Percentiles rank a stretch among this genome's conserved stretches.
Conservation (phyloP, 2,113 vertebrate genomes). For the Albula goreensis region DNA sequence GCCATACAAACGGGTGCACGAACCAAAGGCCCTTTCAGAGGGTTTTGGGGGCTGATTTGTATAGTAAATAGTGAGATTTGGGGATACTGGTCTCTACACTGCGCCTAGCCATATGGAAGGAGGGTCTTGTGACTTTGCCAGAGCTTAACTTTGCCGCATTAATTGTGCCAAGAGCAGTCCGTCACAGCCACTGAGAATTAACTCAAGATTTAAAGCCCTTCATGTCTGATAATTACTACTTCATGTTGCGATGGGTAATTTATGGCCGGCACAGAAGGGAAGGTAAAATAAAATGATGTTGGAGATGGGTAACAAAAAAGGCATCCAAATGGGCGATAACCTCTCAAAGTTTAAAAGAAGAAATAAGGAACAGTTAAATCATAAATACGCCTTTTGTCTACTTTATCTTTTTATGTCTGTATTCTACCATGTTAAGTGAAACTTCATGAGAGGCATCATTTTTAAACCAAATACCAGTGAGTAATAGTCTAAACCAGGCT, state of each 20-base stretch:
- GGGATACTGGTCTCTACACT: neutral
- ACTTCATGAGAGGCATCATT: neutral
- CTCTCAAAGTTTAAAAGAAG: constrained; percentile 42
- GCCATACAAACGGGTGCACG: neutral
- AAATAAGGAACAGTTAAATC: constrained; percentile 45
- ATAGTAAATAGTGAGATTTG: neutral
- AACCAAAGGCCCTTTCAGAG: neutral
- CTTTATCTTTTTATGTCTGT: neutral
- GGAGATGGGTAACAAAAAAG: constrained; percentile 39
- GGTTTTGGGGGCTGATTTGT: neutral
- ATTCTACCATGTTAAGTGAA: neutral
- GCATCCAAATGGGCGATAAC: constrained; percentile 31
- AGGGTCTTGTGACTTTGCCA: constrained; percentile 58
- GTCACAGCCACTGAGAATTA: constrained; percentile 68
- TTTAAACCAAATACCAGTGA: neutral
- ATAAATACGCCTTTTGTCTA: neutral
- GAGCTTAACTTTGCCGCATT: constrained; percentile 62
- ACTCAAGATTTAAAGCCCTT: constrained; percentile 70
- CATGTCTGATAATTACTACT: constrained; percentile 71
- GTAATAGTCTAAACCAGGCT: neutral
- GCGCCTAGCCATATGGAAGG: constrained; percentile 55
- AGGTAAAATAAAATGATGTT: constrained; percentile 60
- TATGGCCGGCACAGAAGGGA: constrained; percentile 60
- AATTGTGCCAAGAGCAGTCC: constrained; percentile 63
- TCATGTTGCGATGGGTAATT: constrained; percentile 62